These are phyloP conservation scores for Axis porcinus DNA, from an alignment of 2,113 vertebrate genomes.

Conservation along the genomic window DNA sequence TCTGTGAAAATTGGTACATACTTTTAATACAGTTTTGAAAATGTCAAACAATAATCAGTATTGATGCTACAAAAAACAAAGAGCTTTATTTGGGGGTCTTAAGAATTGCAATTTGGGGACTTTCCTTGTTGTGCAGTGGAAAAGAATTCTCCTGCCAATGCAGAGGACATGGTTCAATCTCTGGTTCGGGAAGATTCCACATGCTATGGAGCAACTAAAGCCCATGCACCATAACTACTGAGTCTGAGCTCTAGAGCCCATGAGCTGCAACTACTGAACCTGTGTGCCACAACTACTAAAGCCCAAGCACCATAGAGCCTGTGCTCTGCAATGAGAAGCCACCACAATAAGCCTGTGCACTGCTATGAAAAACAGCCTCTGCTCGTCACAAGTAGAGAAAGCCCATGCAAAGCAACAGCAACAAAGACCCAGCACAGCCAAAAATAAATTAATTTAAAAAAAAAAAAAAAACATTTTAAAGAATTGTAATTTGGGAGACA, in stretches of 20 bases:
- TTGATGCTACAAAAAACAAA: not conserved
- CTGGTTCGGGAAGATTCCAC: not conserved
- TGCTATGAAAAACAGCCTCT: not conserved
- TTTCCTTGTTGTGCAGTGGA: not conserved
- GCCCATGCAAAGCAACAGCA: not conserved
- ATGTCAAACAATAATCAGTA: not conserved
- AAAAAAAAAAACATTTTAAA: not conserved
- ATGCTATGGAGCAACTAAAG: not conserved
- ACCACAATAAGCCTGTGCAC: not conserved
- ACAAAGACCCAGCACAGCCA: not conserved
- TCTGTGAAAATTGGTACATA: not conserved
- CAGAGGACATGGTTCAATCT: not conserved
- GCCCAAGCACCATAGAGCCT: not conserved
- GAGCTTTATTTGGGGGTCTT: not conserved
- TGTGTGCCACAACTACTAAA: not conserved
- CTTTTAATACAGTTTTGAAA: not conserved
- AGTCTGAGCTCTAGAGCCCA: not conserved
- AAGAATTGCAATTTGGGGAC: not conserved
- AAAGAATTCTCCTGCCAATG: not conserved
- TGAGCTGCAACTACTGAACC: not conserved
- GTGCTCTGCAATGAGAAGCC: not conserved
- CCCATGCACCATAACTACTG: not conserved
- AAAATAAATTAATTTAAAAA: not conserved
- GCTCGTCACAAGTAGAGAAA: not conserved
- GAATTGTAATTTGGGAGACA: not conserved